These are phyloP conservation scores for Syrphus vitripennis DNA, from an alignment of 2,888 invertebrate species.

Conservation along the genomic window DNA sequence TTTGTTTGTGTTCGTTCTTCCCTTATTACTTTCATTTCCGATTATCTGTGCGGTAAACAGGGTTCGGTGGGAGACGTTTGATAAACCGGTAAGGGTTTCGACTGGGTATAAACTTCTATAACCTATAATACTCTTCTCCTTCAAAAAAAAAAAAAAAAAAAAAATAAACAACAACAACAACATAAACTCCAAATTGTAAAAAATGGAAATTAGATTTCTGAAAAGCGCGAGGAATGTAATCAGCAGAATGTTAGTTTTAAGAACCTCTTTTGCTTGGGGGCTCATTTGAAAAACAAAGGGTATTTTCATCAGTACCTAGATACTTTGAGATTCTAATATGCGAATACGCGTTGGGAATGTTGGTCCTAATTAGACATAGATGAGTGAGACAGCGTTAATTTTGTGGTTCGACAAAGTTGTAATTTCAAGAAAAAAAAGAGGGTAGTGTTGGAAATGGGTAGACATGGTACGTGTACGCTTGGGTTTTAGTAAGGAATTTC, in stretches of 20 bases:
- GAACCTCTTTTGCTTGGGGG: constrained; percentile 20
- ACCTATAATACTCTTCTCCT: neutral
- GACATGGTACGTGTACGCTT: neutral
- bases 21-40: constrained; percentile 7
- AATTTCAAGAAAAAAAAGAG: constrained; percentile 25
- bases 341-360: constrained; percentile 18
- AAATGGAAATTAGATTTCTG: constrained; percentile 57
- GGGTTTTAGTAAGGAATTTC: neutral
- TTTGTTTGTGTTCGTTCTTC: constrained; percentile 32
- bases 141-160: neutral
- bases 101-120: neutral
- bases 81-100: neutral
- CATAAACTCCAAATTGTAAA: constrained; percentile 42
- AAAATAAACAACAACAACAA: too few relatives aligned
- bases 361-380: constrained; percentile 63
- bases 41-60: constrained; percentile 1
- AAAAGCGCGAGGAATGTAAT: constrained; percentile 55
- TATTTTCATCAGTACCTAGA: neutral
- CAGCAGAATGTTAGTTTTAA: constrained; percentile 46
- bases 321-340: constrained; percentile 14
- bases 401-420: constrained; percentile 50
- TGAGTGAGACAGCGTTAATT: constrained; percentile 56
- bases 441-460: neutral
- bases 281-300: constrained; percentile 29
- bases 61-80: neutral